Base-by-base conservation (phyloP, 2,797 vertebrate species). In the Siniperca scherzeri region DNA sequence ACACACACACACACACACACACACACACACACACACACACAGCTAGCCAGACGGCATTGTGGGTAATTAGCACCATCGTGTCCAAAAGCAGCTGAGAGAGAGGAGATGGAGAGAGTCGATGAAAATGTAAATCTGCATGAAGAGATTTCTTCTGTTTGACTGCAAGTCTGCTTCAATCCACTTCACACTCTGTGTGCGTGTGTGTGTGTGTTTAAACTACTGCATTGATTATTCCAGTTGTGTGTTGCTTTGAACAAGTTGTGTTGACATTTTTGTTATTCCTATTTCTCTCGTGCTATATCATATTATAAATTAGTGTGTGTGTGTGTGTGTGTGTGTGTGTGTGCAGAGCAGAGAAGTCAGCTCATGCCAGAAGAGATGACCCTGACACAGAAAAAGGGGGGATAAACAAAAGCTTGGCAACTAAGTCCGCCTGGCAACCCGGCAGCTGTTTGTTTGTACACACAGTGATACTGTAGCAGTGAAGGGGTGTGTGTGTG, bases 31-130 rank as follows among this genome's bases (percentile, higher is more conserved):
- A 72, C 69, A 75, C 70, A 78, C 62, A 66, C 19, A 56, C 0
- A 61, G 21, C 3, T 22, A 52, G 38, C 33, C 78, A 83, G 33
- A 73, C n/a, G 14, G 85, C 86, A 88, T 87, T 81, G 48, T 91
- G 89, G 89, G 89, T 89, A 89, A 89, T 89, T 83, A 87, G 71
- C 77, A 78, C 60, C 83, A 83, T 86, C 83, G 69, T 79, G 74
- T 83, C 80, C 84, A 88, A 55, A 80, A 82, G 71, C 80, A 78
- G 74, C 17, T 1, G 16, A 69, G 57, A 69, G n/a, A 57, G 71
- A 68, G 10, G 62, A 48, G 74, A 52, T 40, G 65, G 57, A 78
- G 53, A 68, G 61, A 60, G 57, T 40, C 17, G 64, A 67, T 79
- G 65, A 78, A 61, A 67, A 88, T 68, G 77, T 68, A 84, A 87